A percentile compares a stretch with the other conserved stretches of the same genome.
Conservation (phyloP, 2,888 invertebrate species). For the Dryobota labecula region DNA sequence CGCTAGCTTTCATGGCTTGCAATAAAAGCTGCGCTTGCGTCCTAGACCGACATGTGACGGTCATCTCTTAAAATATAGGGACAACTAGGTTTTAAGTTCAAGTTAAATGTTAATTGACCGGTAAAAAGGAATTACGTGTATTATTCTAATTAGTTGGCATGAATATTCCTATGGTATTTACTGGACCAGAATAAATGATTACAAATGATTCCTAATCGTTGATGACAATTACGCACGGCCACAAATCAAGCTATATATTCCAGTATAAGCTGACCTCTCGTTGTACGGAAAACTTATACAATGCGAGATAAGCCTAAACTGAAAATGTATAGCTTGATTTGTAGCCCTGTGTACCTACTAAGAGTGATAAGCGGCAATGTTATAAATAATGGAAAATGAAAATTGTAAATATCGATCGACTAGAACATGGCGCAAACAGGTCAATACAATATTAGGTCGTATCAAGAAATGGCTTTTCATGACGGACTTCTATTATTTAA, state of each 20-base stretch:
- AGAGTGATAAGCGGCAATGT: not conserved
- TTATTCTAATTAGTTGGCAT: conserved; percentile 26
- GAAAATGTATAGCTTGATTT: too few relatives aligned
- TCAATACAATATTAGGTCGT: not conserved
- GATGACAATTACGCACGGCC: not conserved
- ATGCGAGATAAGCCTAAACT: too few relatives aligned
- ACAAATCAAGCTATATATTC: too few relatives aligned
- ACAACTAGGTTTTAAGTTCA: conserved; percentile 78
- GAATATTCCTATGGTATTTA: conserved; percentile 12
- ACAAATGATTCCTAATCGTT: not conserved
- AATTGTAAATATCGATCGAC: not conserved
- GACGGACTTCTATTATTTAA: not conserved
- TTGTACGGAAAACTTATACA: too few relatives aligned
- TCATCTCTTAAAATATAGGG: conserved; percentile 81
- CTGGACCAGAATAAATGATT: not conserved
- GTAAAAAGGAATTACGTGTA: conserved; percentile 26
- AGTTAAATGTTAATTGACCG: conserved; percentile 61
- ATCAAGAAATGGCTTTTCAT: not conserved
- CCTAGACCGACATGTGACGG: conserved; percentile 84
- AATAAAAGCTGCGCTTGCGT: conserved; percentile 58
- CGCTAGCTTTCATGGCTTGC: conserved; percentile 65
- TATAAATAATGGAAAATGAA: not conserved
- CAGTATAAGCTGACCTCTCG: too few relatives aligned
- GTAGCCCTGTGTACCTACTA: too few relatives aligned
- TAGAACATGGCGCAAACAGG: too few relatives aligned